Evolutionary conservation across 2,797 vertebrate species (phyloP), one percentile per base, ranked within the genome.

Genomic region (Malacoctenus gilli): DNA sequence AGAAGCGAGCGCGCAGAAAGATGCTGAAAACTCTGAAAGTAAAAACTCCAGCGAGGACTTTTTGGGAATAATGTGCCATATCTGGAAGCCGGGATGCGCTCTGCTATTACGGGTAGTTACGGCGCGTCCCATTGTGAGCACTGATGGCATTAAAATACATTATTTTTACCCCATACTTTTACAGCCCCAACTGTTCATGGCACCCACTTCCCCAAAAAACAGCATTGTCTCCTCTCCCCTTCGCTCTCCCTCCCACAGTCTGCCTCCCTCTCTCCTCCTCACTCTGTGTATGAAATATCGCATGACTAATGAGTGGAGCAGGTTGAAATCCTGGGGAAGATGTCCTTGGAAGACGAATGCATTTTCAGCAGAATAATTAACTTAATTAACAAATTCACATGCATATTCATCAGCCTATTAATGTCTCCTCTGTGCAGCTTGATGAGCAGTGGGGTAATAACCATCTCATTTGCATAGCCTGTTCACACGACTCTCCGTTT

Each of bases 331-430:
- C 95, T 94, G 94, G 95, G 94, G 94, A 96, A 95, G 95, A 96
- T 95, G 95, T 96, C 95, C 94, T 97, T 97, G 95, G 95, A 96
- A 97, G 95, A 97, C 94, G 80, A 95, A 96, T 97, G 95, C 85
- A 96, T 96, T 96, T 97, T 96, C 95, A 95, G 95, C 95, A 97
- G 95, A 96, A 96, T 96, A 97, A 97, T 97, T 97, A 96, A 97
- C 94, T 97, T 97, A 96, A 97, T 97, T 97, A 97, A 97, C 95
- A 96, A 97, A 96, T 96, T 95, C 93, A 89, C 95, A 97, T 97
- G 95, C 95, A 97, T 97, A 97, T 97, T 97, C 95, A 97, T 96
- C 95, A 96, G 95, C 94, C 95, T 95, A 97, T 97, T 97, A 95
- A 96, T 95, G 95, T 96, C 94, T 95, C 93, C 94, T 95, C 94